phyloP scores from a whole-genome alignment of 1,140 invertebrate species.

The Drosophila novamexicana region DNA sequence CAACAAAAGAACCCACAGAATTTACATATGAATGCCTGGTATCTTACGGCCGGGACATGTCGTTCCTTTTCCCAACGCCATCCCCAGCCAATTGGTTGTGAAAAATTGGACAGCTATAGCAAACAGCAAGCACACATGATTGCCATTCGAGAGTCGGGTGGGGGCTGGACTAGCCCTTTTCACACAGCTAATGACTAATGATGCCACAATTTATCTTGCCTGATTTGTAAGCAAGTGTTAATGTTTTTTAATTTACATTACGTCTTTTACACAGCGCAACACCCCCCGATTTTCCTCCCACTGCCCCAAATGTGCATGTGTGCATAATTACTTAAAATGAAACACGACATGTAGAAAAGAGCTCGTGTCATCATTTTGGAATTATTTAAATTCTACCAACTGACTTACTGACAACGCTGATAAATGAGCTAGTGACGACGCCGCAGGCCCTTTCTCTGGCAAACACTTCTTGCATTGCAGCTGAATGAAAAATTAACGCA shows the following conservation, averaged over 20 bases:
- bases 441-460: background rate
- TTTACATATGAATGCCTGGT: slow-evolving; percentile 43
- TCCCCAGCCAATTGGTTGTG: slow-evolving; percentile 36
- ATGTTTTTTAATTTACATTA: slow-evolving; percentile 50
- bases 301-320: slow-evolving; percentile 11
- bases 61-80: background rate
- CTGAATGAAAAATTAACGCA: slow-evolving; percentile 45
- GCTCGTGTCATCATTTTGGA: slow-evolving; percentile 53
- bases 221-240: slow-evolving; percentile 55
- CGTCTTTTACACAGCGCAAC: slow-evolving; percentile 4
- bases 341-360: slow-evolving; percentile 30
- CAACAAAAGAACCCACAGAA: slow-evolving; percentile 32
- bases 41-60: slow-evolving; percentile 21
- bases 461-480: background rate
- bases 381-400: slow-evolving; percentile 47
- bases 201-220: slow-evolving; percentile 49
- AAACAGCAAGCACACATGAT: slow-evolving; percentile 47
- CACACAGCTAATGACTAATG: slow-evolving; percentile 52
- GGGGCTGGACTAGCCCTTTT: slow-evolving; percentile 32
- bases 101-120: slow-evolving; percentile 46
- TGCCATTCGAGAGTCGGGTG: slow-evolving; percentile 14
- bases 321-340: slow-evolving; percentile 49
- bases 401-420: slow-evolving; percentile 42
- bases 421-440: slow-evolving; percentile 34
- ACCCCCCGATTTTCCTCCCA: background rate